phyloP scores from a whole-genome alignment of 1,140 invertebrate genomes.

The Harlomillsia oculata region DNA sequence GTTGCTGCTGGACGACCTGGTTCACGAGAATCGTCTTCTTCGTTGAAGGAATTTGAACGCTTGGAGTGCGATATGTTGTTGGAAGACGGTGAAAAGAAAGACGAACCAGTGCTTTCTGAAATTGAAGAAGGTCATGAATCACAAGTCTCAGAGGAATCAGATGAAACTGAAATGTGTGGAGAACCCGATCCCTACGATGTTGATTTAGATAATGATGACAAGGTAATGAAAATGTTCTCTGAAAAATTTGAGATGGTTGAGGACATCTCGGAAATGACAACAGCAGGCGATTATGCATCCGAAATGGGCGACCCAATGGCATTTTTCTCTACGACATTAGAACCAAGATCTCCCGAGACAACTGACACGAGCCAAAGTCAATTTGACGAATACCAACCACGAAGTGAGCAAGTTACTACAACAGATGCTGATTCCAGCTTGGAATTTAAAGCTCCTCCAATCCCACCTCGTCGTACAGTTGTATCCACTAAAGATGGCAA shows the following conservation, averaged over 20 bases:
- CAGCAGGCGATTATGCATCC: slow-evolving; percentile 26
- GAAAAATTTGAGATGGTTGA: slow-evolving; percentile 58
- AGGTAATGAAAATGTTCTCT: slow-evolving; percentile 55
- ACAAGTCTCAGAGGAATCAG: slow-evolving; percentile 48
- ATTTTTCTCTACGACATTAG: slow-evolving; percentile 30
- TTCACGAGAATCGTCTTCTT: slow-evolving; percentile 28
- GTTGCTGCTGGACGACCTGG: slow-evolving; percentile 13
- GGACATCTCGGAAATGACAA: slow-evolving; percentile 20
- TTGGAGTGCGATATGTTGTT: slow-evolving; percentile 79
- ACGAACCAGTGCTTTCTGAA: slow-evolving; percentile 68
- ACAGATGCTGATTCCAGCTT: slow-evolving; percentile 29
- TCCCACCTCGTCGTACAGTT: slow-evolving; percentile 3
- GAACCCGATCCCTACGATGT: slow-evolving; percentile 40
- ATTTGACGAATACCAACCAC: slow-evolving; percentile 7
- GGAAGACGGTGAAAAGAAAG: slow-evolving; percentile 65
- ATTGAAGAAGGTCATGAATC: slow-evolving; percentile 58
- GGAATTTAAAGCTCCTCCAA: slow-evolving; percentile 9
- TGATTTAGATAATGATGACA: slow-evolving; percentile 52
- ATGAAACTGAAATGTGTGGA: slow-evolving; percentile 57
- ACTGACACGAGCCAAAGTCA: slow-evolving; percentile 12
- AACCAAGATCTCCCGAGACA: slow-evolving; percentile 22
- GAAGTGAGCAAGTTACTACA: slow-evolving; percentile 15
- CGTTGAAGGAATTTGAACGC: slow-evolving; percentile 69
- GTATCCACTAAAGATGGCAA: not conserved
- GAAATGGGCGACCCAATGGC: slow-evolving; percentile 14